Conservation (phyloP, 2,888 invertebrate genomes). For the Seira sanloemensis region DNA sequence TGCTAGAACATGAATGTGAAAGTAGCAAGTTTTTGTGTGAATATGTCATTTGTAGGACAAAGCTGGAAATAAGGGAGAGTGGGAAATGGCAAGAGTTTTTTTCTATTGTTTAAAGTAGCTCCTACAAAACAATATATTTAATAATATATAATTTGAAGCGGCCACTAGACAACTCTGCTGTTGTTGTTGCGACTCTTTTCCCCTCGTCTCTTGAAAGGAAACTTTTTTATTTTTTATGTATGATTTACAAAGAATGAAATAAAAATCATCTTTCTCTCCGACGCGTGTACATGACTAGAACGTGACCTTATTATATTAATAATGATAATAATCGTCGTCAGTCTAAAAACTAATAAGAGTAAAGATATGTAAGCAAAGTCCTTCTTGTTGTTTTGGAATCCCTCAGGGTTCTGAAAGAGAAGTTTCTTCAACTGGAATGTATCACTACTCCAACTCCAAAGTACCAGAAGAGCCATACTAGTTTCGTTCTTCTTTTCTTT, state of each 20-base stretch:
- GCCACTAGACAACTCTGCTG: background rate
- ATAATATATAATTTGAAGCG: background rate
- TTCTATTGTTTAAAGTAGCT: too few species aligned
- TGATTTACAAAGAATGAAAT: background rate
- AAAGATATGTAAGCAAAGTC: constrained; percentile 6
- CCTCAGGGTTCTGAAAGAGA: constrained; percentile 36
- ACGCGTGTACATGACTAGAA: constrained; percentile 23
- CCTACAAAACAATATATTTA: background rate
- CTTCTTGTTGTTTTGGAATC: constrained; percentile 45
- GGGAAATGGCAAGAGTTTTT: too few species aligned
- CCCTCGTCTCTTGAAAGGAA: background rate
- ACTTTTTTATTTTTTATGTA: background rate
- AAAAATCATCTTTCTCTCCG: background rate
- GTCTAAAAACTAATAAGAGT: constrained; percentile 1
- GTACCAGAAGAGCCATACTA: background rate
- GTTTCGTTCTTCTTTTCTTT: background rate
- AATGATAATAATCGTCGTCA: constrained; percentile 34
- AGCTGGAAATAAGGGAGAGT: background rate
- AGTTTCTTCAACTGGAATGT: constrained; percentile 51
- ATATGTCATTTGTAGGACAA: constrained; percentile 25
- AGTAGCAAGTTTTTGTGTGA: background rate
- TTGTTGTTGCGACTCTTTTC: background rate
- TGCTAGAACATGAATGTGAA: background rate
- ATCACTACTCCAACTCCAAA: background rate
- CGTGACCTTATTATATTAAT: constrained; percentile 61